Base-by-base conservation (phyloP, 64 coral and sea anemone species). In the Orbicella faveolata region DNA sequence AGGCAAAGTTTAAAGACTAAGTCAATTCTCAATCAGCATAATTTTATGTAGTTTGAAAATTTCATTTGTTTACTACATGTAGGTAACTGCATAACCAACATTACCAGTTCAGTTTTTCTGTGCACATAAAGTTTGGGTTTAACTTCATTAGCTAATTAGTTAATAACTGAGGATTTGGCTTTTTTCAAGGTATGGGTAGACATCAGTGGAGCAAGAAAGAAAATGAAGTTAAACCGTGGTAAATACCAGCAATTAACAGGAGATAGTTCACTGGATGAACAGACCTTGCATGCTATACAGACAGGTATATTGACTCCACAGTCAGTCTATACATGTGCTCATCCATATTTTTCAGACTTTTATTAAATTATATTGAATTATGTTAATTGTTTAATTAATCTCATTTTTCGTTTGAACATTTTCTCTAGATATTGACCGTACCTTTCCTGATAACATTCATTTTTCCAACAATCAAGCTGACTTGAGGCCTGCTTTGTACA, bases 401-500 rank as follows among this genome's bases (percentile, higher is more conserved):
- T 57, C 54, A 57, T 37, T 65, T 65, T 64, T 76, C 11, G 17
- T 75, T 73, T 91, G 13, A n/a, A 2, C 19, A 53, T 75, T 75
- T 87, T 73, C 52, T 48, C 6, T 68, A 99, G 97, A 99, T 89
- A 91, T 99, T 74, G 94, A 95, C 44, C 75, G 97, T 39, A 99
- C 97, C 73, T 99, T 99, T 52, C 97, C 97, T 84, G 97, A 99
- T 72, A 99, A 99, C 63, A 93, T 99, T 75, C 85, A 93, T 53
- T 99, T 99, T 86, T 75, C 76, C 37, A 79, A 89, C n/a, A 88
- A 79, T 21, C 86, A 79, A 57, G 61, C 93, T 54, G 89, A 93
- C 6, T 21, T 91, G 74, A 79, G 86, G 21, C 69, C 90, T 37
- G 82, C 74, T 48, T 83, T 99, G 72, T 90, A 85, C 34, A 99